Base-by-base conservation (phyloP, 64 coral and sea anemone species). In the Actinia equina region DNA sequence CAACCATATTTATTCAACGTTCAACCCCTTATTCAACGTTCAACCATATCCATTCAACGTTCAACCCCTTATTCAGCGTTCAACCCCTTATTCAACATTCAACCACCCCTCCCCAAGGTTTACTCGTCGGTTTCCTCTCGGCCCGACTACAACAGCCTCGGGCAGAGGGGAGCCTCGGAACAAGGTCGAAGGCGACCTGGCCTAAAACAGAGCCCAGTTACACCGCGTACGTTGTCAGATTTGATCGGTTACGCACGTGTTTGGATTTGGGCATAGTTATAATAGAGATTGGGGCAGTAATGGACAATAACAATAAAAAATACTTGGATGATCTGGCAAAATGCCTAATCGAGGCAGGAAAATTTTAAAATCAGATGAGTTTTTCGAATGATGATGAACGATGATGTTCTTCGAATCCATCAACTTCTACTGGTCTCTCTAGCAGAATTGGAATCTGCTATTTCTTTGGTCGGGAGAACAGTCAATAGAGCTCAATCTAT, bases 401-500 rank as follows among this genome's bases (percentile, higher is more conserved):
- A n/a, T n/a, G n/a, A n/a, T n/a, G 51, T 84, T 26, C 59, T 25
- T 23, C 80, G 55, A 22, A 83, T 52, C 7, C 80, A 6, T 52
- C 15, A 52, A 84, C 82, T 56, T 84, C 82, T 25, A 84, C 82
- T 84, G 82, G 82, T 15, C 13, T 84, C 12, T 55, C 82, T 11
- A 82, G 80, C 54, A 82, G 23, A 46, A 83, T n/a, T 86, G 84
- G 84, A 86, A 67, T 43, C 14, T 2, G 58, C 84, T 5, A 86
- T 67, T 86, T 86, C 84, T 43, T 30, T 44, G 17, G 84, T 86
- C 17, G 26, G 59, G 12, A 14, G 59, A 86, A 67, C 84, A 19
- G 84, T 70, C 25, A 86, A 86, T 30, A 86, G 84, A 86, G 84
- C 61, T 14, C 84, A 69, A 69, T 86, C 84, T 20, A 69, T 86